phyloP scores from a whole-genome alignment of 1,140 invertebrate genomes.

The Zaprionus ornatus region DNA sequence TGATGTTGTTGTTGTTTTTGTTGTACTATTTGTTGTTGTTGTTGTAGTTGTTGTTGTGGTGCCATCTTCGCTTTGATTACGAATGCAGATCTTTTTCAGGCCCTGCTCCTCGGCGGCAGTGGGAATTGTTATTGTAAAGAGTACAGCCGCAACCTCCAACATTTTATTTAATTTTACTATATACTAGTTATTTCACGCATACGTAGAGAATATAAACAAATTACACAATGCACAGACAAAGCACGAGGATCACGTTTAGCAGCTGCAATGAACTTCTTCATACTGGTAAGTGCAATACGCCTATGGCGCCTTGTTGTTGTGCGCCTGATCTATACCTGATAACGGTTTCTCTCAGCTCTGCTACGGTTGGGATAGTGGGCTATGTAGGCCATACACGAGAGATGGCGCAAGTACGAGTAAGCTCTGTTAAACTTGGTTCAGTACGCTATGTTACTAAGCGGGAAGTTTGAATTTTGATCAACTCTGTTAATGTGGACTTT shows the following conservation, averaged over 20 bases:
- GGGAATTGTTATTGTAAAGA: constrained; percentile 84
- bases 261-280: constrained; percentile 61
- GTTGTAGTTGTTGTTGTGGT: not conserved
- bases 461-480: not conserved
- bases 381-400: not conserved
- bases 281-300: constrained; percentile 45
- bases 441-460: not conserved
- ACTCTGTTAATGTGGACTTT: not conserved
- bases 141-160: constrained; percentile 68
- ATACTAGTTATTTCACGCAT: constrained; percentile 12
- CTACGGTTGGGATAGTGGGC: not conserved
- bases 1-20: constrained; percentile 14
- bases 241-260: constrained; percentile 2
- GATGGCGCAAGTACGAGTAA: no score
- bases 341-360: constrained; percentile 35
- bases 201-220: constrained; percentile 27
- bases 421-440: constrained; percentile 6
- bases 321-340: constrained; percentile 23
- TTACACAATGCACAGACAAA: constrained; percentile 7
- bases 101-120: constrained; percentile 72
- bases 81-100: constrained; percentile 46
- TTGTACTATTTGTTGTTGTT: constrained; percentile 4
- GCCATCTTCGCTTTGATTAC: constrained; percentile 12
- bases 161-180: constrained; percentile 32
- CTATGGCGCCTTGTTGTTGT: constrained; percentile 22